Percentiles rank a stretch among this genome's conserved stretches.
These are phyloP conservation scores for Cheilosia pagana DNA, from an alignment of 2,888 invertebrate species.

Conservation along the genomic window DNA sequence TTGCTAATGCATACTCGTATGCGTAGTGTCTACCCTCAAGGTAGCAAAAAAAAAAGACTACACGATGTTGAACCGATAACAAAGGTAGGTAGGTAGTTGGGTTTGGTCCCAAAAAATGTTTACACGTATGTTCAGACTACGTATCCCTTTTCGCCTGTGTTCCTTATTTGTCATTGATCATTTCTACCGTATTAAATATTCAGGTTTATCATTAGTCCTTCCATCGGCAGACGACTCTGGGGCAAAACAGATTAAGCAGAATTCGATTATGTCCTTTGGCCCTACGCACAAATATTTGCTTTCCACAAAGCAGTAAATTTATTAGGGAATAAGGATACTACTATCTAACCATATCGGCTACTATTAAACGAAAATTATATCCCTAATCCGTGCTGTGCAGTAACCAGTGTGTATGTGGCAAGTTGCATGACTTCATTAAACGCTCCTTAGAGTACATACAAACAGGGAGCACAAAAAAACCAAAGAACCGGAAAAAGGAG, in stretches of 20 bases:
- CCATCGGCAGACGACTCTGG: not conserved
- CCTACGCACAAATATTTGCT: conserved; percentile 20
- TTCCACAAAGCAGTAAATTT: not conserved
- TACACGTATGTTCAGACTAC: conserved; percentile 5
- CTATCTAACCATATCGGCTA: not conserved
- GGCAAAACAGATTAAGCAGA: conserved; percentile 17
- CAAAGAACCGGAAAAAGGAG: not conserved
- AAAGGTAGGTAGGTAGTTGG: conserved; percentile 19
- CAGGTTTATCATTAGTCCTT: not conserved
- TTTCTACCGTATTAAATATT: conserved; percentile 43
- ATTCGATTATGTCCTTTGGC: conserved; percentile 28
- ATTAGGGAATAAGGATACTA: not conserved
- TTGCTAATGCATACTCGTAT: conserved; percentile 38
- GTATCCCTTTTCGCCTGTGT: conserved; percentile 26
- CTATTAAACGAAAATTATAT: conserved; percentile 2
- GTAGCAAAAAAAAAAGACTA: conserved; percentile 31
- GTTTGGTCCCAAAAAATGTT: conserved; percentile 19
- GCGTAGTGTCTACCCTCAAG: conserved; percentile 30
- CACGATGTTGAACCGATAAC: conserved; percentile 36
- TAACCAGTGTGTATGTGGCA: not conserved
- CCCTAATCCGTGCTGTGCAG: not conserved
- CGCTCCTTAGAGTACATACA: not conserved
- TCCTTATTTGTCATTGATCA: conserved; percentile 25
- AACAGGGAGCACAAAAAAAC: not conserved
- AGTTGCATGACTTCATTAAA: conserved; percentile 16